Percentiles rank a stretch among this genome's conserved stretches.
Evolutionary conservation across 2,888 invertebrate species (phyloP).

Genomic region (Saturnia pavonia): DNA sequence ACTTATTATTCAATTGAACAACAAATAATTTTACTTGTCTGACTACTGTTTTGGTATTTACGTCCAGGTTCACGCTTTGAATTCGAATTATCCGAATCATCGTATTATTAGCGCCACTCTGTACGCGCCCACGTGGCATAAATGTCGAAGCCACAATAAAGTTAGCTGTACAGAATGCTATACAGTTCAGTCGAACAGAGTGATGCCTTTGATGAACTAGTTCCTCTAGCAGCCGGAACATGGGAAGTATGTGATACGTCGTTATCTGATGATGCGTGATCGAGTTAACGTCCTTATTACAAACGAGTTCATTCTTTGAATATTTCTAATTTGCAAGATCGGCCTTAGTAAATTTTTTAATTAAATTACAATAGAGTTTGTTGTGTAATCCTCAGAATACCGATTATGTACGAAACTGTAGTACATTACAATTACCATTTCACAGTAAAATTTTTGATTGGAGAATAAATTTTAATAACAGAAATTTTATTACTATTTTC

Average conservation of each 20-base stretch:
- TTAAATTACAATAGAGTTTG: neutral
- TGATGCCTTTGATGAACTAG: constrained; percentile 25
- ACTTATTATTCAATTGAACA: no score
- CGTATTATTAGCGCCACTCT: no score
- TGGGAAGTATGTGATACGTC: constrained; percentile 54
- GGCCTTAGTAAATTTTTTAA: neutral
- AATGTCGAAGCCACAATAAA: no score
- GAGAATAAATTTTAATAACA: neutral
- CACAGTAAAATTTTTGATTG: neutral
- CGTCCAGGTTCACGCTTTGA: no score
- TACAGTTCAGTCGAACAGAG: no score
- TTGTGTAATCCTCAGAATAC: neutral
- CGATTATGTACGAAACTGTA: neutral
- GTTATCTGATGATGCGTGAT: constrained; percentile 39
- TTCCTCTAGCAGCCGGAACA: constrained; percentile 35
- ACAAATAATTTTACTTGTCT: no score
- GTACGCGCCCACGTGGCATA: no score
- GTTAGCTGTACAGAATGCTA: no score
- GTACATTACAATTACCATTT: neutral
- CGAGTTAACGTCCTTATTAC: constrained; percentile 23
- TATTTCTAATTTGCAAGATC: neutral
- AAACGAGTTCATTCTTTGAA: constrained; percentile 15
- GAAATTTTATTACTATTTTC: neutral
- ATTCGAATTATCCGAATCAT: no score
- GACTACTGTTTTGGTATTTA: no score